Evolutionary conservation across 1,140 invertebrate species (phyloP), one percentile per base, ranked within the genome.

Genomic region (Mizuhopecten yessoensis): DNA sequence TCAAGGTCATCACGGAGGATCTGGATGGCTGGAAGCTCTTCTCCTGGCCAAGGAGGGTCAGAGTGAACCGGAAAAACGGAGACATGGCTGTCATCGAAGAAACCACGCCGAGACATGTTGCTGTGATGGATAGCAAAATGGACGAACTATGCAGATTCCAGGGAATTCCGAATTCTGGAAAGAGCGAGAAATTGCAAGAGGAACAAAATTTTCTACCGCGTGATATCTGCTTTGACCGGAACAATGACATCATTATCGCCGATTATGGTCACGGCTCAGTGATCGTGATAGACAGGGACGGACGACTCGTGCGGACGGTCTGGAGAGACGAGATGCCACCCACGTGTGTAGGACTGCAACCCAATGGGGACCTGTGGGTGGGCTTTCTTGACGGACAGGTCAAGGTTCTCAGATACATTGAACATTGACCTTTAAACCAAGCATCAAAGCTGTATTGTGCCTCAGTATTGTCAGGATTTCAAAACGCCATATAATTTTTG

Each of bases 1-100:
- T 75, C 57, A 75, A 75, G 57, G 57, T 75, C 57, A 75, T 75
- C n/a, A 75, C 57, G n/a, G 57, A 75, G 57, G 57, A 75, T 75
- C 9, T 75, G 57, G 57, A 75, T 75, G 57, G 57, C 17, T 75
- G 57, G 57, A 75, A 75, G 29, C 57, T 75, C 0, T 75, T 75
- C n/a, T 75, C 57, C 57, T 75, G 57, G 57, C 57, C 57, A 17
- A n/a, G 57, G 11, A 75, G 57, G 29, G n/a, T 75, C 7, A 23
- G 57, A 3, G n/a, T 75, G 23, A 75, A 75, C n/a, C 57, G 57
- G 57, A 75, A 75, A 29, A 75, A 75, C n/a, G 57, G 57, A n/a
- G 57, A 75, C n/a, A 75, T 75, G 57, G 57, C 57, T 75, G 57
- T 75, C 23, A 75, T 75, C 11, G 57, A 75, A n/a, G 57, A 75